Base-by-base conservation (phyloP, 2,113 vertebrate species). In the Oncorhynchus mykiss region DNA sequence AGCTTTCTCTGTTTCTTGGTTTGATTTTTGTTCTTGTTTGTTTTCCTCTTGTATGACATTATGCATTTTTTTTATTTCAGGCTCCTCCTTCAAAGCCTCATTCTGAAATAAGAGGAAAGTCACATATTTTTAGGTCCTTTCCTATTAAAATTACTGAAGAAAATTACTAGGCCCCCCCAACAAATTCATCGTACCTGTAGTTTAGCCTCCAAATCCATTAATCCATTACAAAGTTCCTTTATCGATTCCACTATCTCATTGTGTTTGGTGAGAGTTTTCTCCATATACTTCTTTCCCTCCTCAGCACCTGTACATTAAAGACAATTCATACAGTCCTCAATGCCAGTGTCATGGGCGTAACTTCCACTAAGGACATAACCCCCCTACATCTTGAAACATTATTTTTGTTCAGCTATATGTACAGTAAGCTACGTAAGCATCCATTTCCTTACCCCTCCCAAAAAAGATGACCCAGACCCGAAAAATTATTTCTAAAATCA, bases 221-320 rank as follows among this genome's bases (percentile, higher is more conserved):
- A 92, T 49, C 93, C 92, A 3, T 86, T 89, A 73, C 94, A 96
- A 78, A 98, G 88, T 74, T 94, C 90, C 84, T 92, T 92, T 83
- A 97, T 78, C 74, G 96, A 96, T 79, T 88, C 91, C 72, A 96
- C 88, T 48, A 96, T 89, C 78, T 96, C 95, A 59, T 90, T 92
- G 81, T 99, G 94, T 86, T 95, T 97, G 79, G 86, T 82, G 62
- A 93, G 48, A 1, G 86, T 94, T 93, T 95, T 96, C 88, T 97
- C 94, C 12, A 93, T 85, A 78, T 94, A 94, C 81, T 95, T 94
- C 72, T 84, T 92, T 22, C 96, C 96, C 87, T 98, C 96, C 85
- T 96, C 95, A 72, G 78, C 73, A 80, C 97, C 97, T 98, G 64
- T 13, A 67, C 39, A 54, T 24, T 62, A 70, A 49, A 73, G 16